phyloP scores from a whole-genome alignment of 1,140 invertebrate genomes.

The Scaptomyza pallida region DNA sequence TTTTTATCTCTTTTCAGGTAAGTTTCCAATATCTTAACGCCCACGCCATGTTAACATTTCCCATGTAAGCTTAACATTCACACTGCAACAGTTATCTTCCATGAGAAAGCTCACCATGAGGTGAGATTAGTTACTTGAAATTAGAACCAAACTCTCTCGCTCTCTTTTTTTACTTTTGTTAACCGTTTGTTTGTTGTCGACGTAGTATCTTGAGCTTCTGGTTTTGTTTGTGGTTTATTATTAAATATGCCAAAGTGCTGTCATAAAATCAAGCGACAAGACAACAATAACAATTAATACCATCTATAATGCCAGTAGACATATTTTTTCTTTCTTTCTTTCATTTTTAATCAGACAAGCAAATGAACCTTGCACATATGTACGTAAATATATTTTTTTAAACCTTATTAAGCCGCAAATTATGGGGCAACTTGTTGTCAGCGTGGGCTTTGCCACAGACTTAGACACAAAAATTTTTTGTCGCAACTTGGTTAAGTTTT shows the following conservation, averaged over 20 bases:
- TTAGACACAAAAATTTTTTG: constrained; percentile 47
- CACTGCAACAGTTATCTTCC: too few relatives aligned
- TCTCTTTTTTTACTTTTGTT: neutral
- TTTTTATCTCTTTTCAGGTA: constrained; percentile 56
- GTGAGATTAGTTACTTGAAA: neutral
- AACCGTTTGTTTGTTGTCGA: neutral
- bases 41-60: too few relatives aligned
- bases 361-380: constrained; percentile 56
- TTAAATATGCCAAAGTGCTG: constrained; percentile 22
- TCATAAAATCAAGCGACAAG: constrained; percentile 30
- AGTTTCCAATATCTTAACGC: constrained; percentile 22
- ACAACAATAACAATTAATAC: constrained; percentile 1
- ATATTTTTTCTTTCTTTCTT: too few relatives aligned
- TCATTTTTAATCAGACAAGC: constrained; percentile 37
- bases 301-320: constrained; percentile 20
- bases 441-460: constrained; percentile 25
- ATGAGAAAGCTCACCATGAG: neutral
- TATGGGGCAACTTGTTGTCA: constrained; percentile 66
- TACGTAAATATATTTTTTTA: too few relatives aligned
- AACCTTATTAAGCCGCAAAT: constrained; percentile 74
- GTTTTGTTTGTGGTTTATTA: constrained; percentile 24
- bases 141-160: neutral
- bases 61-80: constrained; percentile 17
- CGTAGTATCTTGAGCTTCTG: constrained; percentile 1
- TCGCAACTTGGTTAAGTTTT: constrained; percentile 23